Evolutionary conservation across 1,140 invertebrate species (phyloP), one percentile per base, ranked within the genome.

Genomic region (Caerostris extrusa): DNA sequence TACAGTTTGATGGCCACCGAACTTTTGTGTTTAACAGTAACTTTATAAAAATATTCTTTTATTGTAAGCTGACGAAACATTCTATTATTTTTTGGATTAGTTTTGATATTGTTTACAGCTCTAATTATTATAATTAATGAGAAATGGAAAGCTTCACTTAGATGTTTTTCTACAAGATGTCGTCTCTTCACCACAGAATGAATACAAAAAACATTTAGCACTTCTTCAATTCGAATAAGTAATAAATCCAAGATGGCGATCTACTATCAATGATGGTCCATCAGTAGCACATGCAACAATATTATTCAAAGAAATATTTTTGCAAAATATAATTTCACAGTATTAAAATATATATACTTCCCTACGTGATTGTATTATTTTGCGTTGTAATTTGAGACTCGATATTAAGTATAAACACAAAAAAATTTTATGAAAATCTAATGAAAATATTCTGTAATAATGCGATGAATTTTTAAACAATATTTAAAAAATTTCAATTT

Each of bases 281-380:
- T 96, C 95, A 91, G 95, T 95, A 93, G 95, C 95, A 91, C 94
- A 94, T 93, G 95, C 95, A 83, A 95, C 91, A 90, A 95, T 34
- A 34, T 1, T 95, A 91, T 87, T 95, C 60, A 95, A 94, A 86
- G 3, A 2, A 69, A 69, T 69, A 69, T 69, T 69, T 69, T 69
- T 69, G 67, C 5, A 69, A 69, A 69, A 19, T 0, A 69, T 3
- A 3, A 12, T 69, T 17, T 69, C 67, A n/a, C 19, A 69, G 19
- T 14, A 69, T 69, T 69, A 12, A 69, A 69, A 69, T 69, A 3
- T 69, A 69, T 34, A 34, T 34, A 34, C 0, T 34, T 2, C 34
- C 2, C 2, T 34, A 2, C 0, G 2, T 34, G 34, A 34, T 34
- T 34, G 34, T 2, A 34, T 34, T 34, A 34, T 34, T 34, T 34